A percentile compares a stretch with the other conserved stretches of the same genome.
Conservation (phyloP, 2,888 invertebrate genomes). For the Priocnemis perturbator region DNA sequence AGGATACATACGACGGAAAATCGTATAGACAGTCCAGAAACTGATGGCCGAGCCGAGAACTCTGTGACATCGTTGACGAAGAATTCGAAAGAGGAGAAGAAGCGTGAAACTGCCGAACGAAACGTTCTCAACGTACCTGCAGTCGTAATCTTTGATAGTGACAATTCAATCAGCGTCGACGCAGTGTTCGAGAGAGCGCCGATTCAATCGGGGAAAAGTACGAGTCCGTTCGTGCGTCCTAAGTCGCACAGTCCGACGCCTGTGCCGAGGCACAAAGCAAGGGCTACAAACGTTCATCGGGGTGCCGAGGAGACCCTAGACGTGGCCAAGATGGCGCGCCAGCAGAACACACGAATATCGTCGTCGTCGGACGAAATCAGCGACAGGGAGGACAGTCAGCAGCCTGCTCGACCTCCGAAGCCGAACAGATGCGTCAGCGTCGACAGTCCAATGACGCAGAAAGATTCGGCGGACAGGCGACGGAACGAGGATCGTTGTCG, state of each 20-base stretch:
- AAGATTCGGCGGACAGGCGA: too few species aligned
- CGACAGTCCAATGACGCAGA: slow-evolving; percentile 16
- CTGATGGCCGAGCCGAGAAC: too few species aligned
- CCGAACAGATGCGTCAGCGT: slow-evolving; percentile 29
- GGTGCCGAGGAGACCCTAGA: slow-evolving; percentile 12
- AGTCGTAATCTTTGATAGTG: too few species aligned
- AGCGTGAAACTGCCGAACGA: too few species aligned
- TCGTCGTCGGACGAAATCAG: background rate
- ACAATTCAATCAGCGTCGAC: background rate
- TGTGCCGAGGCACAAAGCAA: slow-evolving; percentile 33
- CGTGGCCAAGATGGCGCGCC: background rate
- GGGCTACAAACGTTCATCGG: background rate
- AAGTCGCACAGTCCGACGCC: slow-evolving; percentile 30
- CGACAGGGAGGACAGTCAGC: too few species aligned
- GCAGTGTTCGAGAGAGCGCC: background rate
- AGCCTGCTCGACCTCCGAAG: slow-evolving; percentile 21
- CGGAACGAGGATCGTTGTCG: too few species aligned
- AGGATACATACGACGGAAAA: too few species aligned
- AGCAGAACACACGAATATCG: slow-evolving; percentile 10
- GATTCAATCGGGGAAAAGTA: background rate
- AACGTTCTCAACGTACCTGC: too few species aligned
- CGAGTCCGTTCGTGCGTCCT: too few species aligned
- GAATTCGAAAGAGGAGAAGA: background rate
- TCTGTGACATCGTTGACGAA: background rate
- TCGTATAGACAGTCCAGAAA: background rate